Conservation (phyloP, 2,888 invertebrate species). For the Trachelus troglodyta region DNA sequence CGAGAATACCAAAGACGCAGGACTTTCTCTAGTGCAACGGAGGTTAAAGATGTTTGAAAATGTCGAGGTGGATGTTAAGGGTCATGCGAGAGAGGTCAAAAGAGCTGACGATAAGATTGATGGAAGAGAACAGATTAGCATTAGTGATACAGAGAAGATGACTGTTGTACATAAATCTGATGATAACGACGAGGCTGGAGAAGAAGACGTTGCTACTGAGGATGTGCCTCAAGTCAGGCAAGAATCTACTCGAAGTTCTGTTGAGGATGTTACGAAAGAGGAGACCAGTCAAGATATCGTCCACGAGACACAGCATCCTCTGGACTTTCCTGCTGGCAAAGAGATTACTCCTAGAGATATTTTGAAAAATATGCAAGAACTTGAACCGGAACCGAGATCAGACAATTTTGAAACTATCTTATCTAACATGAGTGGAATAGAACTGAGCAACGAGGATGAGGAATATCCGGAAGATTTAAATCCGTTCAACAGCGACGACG, state of each 20-base stretch:
- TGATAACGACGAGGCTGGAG: neutral
- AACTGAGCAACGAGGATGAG: constrained; percentile 38
- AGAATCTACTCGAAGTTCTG: neutral
- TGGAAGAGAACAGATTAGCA: constrained; percentile 1
- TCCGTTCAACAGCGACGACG: constrained; percentile 83
- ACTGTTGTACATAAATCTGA: neutral
- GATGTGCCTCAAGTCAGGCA: neutral
- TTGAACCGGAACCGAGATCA: constrained; percentile 7
- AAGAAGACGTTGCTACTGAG: constrained; percentile 2
- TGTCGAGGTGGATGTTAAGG: neutral
- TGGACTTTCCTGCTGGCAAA: constrained; percentile 2
- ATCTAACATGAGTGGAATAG: constrained; percentile 30
- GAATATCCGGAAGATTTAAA: constrained; percentile 84
- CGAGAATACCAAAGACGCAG: constrained; percentile 55
- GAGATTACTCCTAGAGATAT: constrained; percentile 3
- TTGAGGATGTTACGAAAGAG: neutral
- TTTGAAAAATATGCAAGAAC: constrained; percentile 18
- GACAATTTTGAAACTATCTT: constrained; percentile 21
- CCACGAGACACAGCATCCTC: neutral
- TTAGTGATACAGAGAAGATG: neutral
- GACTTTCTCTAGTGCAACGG: constrained; percentile 52
- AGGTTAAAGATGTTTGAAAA: constrained; percentile 52
- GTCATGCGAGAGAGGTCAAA: neutral
- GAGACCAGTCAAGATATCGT: neutral
- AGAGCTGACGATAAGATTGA: neutral